Conservation (phyloP, 1,140 invertebrate genomes). For the Pogonomyrmex barbatus region DNA sequence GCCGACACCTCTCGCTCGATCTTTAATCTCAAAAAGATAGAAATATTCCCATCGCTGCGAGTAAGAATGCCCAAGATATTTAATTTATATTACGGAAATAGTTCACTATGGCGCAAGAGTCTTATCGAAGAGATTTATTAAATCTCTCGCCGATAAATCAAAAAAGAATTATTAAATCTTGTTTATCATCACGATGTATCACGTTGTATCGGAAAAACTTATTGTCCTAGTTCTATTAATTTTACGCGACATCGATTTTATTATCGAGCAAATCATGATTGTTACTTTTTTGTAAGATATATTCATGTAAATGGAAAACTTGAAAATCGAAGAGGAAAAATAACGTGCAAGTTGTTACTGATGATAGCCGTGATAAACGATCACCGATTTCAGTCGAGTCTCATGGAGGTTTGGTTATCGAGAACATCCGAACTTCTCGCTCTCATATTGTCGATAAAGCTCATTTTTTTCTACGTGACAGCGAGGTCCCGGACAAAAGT, state of each 20-base stretch:
- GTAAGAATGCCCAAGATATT: constrained; percentile 28
- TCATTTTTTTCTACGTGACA: constrained; percentile 56
- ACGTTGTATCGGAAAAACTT: neutral
- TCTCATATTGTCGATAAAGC: constrained; percentile 57
- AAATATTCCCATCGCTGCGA: neutral
- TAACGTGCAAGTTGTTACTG: constrained; percentile 18
- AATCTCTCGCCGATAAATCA: neutral
- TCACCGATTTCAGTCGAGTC: constrained; percentile 52
- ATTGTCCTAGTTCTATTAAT: constrained; percentile 4
- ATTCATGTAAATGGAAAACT: constrained; percentile 46
- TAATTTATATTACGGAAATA: constrained; percentile 43
- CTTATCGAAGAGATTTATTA: neutral
- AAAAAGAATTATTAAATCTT: constrained; percentile 25
- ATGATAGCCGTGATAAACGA: constrained; percentile 62
- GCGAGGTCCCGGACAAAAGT: constrained; percentile 63
- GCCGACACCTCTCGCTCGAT: constrained; percentile 1
- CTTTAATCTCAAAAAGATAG: constrained; percentile 32
- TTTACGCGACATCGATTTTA: neutral
- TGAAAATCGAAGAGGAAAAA: constrained; percentile 16
- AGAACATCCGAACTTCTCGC: constrained; percentile 51
- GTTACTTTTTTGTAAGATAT: constrained; percentile 10
- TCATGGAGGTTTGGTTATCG: constrained; percentile 55
- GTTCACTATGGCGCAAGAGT: constrained; percentile 7
- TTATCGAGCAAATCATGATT: constrained; percentile 1
- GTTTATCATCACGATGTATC: neutral